Conservation (phyloP, 53 echinoderm and acorn worm genomes). For the Echinometra lucunter region DNA sequence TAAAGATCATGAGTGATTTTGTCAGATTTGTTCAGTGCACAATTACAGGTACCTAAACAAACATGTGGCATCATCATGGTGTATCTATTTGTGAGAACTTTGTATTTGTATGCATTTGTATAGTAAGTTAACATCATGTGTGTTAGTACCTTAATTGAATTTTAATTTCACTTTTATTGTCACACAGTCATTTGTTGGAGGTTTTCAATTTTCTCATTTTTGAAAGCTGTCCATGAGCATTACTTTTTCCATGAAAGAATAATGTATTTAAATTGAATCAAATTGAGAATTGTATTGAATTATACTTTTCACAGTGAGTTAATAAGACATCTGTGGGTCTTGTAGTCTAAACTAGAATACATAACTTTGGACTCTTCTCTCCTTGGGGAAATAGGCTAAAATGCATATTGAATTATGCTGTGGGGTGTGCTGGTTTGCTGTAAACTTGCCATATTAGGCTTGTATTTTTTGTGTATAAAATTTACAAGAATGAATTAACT, state of each 20-base stretch:
- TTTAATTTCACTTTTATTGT: no score
- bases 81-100: no score
- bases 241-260: not conserved
- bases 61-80: no score
- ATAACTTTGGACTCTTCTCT: not conserved
- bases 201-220: no score
- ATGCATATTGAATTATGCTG: not conserved
- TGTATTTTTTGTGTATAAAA: not conserved
- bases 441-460: not conserved
- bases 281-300: no score
- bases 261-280: no score
- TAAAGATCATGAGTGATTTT: not conserved
- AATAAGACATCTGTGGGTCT: not conserved
- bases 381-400: not conserved
- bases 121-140: no score
- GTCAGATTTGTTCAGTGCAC: not conserved
- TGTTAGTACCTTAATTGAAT: no score
- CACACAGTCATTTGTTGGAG: no score
- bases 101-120: no score
- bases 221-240: not conserved
- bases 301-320: no score
- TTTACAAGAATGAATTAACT: not conserved
- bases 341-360: not conserved
- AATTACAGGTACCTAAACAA: no score
- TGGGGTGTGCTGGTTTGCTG: not conserved